Evolutionary conservation across 2,797 vertebrate species (phyloP).

Genomic region (Argyrosomus regius): DNA sequence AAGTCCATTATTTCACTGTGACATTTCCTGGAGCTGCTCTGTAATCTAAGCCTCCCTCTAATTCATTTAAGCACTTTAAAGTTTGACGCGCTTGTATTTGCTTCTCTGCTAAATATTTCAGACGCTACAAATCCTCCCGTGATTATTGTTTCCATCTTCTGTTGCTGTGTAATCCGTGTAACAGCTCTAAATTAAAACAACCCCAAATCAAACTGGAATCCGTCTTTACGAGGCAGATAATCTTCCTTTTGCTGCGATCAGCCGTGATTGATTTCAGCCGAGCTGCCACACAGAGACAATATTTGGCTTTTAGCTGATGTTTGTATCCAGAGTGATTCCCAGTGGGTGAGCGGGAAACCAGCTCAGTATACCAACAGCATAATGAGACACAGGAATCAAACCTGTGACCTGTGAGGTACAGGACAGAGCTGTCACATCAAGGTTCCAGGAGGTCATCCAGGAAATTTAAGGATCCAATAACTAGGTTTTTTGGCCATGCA

Average conservation of each 20-base stretch:
- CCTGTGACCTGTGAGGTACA: background rate
- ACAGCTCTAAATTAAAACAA: constrained; percentile 25
- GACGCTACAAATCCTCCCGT: constrained; percentile 31
- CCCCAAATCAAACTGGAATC: constrained; percentile 18
- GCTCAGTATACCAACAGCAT: background rate
- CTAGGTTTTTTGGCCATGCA: too few species aligned
- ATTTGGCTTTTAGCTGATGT: background rate
- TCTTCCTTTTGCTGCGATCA: constrained; percentile 21
- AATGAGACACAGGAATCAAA: background rate
- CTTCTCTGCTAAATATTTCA: constrained; percentile 56
- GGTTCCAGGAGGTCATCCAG: background rate
- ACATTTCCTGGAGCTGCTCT: constrained; percentile 20
- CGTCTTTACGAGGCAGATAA: constrained; percentile 37
- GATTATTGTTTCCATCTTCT: constrained; percentile 21
- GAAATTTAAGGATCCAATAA: too few species aligned
- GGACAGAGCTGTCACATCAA: too few species aligned
- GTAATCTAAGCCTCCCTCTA: constrained; percentile 22
- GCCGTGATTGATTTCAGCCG: constrained; percentile 25
- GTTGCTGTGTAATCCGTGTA: constrained; percentile 29
- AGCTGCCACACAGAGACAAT: constrained; percentile 2
- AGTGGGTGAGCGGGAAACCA: background rate
- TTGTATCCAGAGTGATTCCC: background rate
- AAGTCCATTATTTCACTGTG: background rate
- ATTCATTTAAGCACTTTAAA: constrained; percentile 43
- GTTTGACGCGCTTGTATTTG: constrained; percentile 32